Conservation (phyloP, 2,797 vertebrate species). For the Salmo trutta region DNA sequence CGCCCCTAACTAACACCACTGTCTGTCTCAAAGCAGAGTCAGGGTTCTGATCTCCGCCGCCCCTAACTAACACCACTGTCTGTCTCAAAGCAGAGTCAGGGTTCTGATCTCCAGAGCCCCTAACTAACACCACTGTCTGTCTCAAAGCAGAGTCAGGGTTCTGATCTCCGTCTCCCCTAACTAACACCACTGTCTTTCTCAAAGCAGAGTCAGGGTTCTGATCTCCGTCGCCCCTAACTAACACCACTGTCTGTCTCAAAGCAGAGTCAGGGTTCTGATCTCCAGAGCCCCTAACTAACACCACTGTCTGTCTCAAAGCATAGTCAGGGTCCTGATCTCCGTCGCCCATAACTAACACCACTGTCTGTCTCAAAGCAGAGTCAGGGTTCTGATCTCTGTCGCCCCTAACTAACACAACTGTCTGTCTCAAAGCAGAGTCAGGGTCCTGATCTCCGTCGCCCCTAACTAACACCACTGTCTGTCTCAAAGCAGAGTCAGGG, state of each 20-base stretch:
- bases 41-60: not conserved
- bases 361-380: not conserved
- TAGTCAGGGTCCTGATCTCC: not conserved
- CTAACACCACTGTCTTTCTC: no score
- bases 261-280: not conserved
- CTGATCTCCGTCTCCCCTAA: no score
- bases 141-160: no score
- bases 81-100: no score
- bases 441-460: not conserved
- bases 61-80: no score
- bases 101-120: no score
- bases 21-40: not conserved
- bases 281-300: not conserved
- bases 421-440: not conserved
- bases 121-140: no score
- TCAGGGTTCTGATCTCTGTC: not conserved
- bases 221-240: not conserved
- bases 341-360: not conserved
- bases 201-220: not conserved
- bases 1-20: not conserved
- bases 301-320: not conserved
- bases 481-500: no score
- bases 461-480: no score
- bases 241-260: not conserved
- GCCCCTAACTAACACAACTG: not conserved